These are phyloP conservation scores for Danaus melanippus DNA, from an alignment of 1,140 invertebrate species.

Conservation along the genomic window DNA sequence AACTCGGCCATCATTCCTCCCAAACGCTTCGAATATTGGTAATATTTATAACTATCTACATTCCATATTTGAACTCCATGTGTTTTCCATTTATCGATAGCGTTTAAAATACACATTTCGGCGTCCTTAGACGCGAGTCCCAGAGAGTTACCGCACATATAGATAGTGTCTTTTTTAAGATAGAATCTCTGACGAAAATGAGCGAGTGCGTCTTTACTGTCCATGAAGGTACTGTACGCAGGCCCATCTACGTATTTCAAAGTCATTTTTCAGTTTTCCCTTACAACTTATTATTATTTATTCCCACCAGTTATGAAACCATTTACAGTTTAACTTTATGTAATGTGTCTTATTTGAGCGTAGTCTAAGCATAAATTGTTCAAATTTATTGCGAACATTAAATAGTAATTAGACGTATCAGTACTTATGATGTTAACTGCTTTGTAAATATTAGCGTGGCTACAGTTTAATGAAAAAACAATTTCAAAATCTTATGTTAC, in stretches of 20 bases:
- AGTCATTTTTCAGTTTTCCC: slow-evolving; percentile 15
- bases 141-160: slow-evolving; percentile 57
- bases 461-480: too few species aligned
- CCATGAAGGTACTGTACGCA: slow-evolving; percentile 36
- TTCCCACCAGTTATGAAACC: too few species aligned
- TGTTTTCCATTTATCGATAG: slow-evolving; percentile 44
- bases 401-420: too few species aligned
- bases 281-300: too few species aligned
- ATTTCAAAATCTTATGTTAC: too few species aligned
- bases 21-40: slow-evolving; percentile 37
- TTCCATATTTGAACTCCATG: slow-evolving; percentile 50
- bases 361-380: too few species aligned
- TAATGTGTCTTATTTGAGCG: too few species aligned
- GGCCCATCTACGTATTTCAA: slow-evolving; percentile 31
- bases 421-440: too few species aligned
- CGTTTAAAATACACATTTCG: slow-evolving; percentile 29
- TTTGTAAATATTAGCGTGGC: too few species aligned
- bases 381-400: too few species aligned
- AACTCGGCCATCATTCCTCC: slow-evolving; percentile 46
- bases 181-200: slow-evolving; percentile 43
- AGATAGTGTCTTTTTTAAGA: slow-evolving; percentile 38
- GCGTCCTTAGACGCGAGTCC: slow-evolving; percentile 50
- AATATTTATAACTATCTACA: slow-evolving; percentile 41
- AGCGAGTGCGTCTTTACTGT: slow-evolving; percentile 45
- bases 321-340: too few species aligned